Evolutionary conservation across 2,113 vertebrate genomes (phyloP), one percentile per base, ranked within the genome.

Genomic region (Scopus umbretta): DNA sequence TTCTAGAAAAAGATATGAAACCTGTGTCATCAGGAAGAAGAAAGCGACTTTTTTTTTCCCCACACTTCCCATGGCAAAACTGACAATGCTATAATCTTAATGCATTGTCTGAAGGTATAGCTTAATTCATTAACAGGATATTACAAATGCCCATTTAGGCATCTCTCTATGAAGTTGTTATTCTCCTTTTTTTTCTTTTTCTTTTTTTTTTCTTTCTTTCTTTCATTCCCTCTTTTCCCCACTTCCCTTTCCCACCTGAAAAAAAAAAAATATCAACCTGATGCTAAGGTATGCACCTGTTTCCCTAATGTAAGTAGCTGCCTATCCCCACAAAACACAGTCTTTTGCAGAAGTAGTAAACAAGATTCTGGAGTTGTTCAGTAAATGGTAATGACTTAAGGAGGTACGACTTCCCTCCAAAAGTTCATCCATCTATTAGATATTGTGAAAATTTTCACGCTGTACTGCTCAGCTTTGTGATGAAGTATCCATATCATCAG

Each of bases 1-100:
- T 99, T 99, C 99, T 99, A 98, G 76, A 95, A 88, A 89, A 97
- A 93, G 53, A 96, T 55, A 97, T 18, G 16, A 95, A 90, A 91
- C 16, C 18, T 75, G 20, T 89, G 66, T 97, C 34, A 52, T 36
- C 36, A 84, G 50, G 45, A 88, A 67, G 56, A 89, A 85, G 34
- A 63, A 70, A 55, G 5, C 5, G 11, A 38, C 19, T 49, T 65
- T 14, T 36, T 70, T 32, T 2, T 7, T 19, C 45, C 40, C 38
- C 16, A 65, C 49, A 36, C 0, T 52, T 74, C 5, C 21, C 15
- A 73, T 4, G 14, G 34, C 43, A 81, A 87, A 94, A 72, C 4
- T 38, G 36, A 45, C 45, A 71, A 52, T 34, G 10, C 13, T 59
- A 13, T 12, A 63, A 83, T 21, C 9, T 23, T 55, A 78, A 11